Conservation (phyloP, 2,888 invertebrate species). For the Zhuqinia jingwanae region DNA sequence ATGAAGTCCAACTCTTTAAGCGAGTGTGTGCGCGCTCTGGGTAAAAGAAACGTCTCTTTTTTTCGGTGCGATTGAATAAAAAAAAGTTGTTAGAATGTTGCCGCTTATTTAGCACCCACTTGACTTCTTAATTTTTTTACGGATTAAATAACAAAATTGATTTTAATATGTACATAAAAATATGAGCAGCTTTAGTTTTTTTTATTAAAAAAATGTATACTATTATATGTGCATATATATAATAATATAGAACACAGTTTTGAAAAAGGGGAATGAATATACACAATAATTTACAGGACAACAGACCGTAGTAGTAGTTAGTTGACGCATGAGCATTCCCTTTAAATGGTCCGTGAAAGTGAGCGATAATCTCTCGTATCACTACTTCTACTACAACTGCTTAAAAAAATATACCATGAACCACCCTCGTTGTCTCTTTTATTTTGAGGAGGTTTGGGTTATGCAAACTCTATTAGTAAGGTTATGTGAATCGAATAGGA, state of each 20-base stretch:
- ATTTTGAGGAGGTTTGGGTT: background rate
- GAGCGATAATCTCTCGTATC: background rate
- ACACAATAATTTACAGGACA: background rate
- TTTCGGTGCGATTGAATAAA: background rate
- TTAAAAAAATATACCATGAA: background rate
- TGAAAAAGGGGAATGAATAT: no score
- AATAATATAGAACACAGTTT: no score
- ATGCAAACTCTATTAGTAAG: background rate
- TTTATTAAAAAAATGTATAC: no score
- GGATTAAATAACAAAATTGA: constrained; percentile 9
- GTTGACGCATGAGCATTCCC: constrained; percentile 60
- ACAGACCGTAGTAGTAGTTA: background rate
- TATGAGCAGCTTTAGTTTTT: background rate
- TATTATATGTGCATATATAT: background rate
- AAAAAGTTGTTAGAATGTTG: background rate
- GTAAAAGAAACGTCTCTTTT: background rate
- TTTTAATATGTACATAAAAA: constrained; percentile 42
- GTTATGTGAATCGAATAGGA: background rate
- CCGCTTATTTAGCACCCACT: constrained; percentile 33
- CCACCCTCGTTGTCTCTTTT: background rate
- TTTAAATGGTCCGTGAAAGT: constrained; percentile 77
- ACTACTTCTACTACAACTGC: background rate
- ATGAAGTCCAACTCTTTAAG: background rate
- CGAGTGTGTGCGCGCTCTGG: background rate
- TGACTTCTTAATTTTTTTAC: constrained; percentile 35